These are phyloP conservation scores for Ammodytes marinus DNA, from an alignment of 2,113 vertebrate genomes.

Conservation along the genomic window DNA sequence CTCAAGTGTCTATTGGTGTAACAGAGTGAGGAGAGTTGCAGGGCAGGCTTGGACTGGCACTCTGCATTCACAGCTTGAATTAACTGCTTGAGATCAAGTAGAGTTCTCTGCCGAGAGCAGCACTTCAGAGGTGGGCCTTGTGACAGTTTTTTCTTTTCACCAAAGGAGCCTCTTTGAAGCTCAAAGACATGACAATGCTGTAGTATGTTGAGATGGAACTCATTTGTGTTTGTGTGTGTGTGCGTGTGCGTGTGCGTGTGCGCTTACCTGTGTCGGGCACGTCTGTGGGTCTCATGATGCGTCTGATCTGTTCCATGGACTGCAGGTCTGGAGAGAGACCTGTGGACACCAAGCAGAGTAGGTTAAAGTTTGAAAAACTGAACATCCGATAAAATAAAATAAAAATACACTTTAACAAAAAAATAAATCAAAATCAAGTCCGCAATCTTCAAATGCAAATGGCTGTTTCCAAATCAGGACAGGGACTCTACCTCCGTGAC, in stretches of 20 bases:
- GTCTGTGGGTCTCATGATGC: conserved; percentile 98
- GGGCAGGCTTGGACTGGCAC: neutral
- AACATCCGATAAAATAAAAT: too few relatives aligned
- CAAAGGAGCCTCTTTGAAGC: too few relatives aligned
- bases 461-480: neutral
- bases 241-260: neutral
- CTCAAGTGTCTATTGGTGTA: too few relatives aligned
- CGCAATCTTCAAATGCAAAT: neutral
- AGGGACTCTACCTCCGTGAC: conserved; percentile 92
- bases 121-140: too few relatives aligned
- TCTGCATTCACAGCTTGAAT: neutral
- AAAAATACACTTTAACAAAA: too few relatives aligned
- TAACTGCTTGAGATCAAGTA: neutral
- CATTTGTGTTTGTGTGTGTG: neutral
- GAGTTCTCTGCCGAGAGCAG: neutral
- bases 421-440: neutral
- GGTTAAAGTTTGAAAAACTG: too few relatives aligned
- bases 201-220: neutral
- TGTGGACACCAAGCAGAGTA: conserved; percentile 49
- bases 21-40: neutral
- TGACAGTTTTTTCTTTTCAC: too few relatives aligned
- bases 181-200: too few relatives aligned
- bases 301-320: conserved; percentile 96
- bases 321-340: conserved; percentile 95
- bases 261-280: conserved; percentile 93